These are phyloP conservation scores for Diceros bicornis DNA, from an alignment of 2,797 vertebrate species.

Conservation along the genomic window DNA sequence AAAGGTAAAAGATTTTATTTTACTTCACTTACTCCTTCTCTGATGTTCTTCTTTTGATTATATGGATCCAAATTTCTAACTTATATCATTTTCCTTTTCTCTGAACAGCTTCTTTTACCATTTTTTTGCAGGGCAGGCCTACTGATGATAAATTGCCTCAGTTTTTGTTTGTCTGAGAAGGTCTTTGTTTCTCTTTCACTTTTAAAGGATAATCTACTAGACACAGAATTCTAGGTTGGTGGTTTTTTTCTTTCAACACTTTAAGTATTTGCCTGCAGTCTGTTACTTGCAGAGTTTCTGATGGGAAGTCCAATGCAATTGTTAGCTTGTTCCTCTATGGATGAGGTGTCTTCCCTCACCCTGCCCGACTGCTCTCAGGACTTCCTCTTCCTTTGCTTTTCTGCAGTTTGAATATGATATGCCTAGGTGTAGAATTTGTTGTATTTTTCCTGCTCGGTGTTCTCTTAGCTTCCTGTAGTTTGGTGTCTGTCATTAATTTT, in stretches of 20 bases:
- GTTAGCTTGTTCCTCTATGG: neutral
- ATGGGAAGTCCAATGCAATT: neutral
- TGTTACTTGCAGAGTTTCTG: neutral
- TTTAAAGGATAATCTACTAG: neutral
- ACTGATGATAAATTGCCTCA: neutral
- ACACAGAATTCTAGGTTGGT: neutral
- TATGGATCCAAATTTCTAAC: neutral
- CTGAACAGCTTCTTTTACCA: neutral
- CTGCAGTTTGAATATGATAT: neutral
- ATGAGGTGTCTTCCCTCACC: neutral
- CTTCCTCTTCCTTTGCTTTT: constrained; percentile 9
- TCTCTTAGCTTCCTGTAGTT: neutral
- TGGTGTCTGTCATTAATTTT: neutral
- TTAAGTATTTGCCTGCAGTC: neutral
- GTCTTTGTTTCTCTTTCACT: neutral
- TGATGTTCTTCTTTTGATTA: neutral
- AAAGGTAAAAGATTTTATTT: neutral
- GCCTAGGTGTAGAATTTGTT: neutral
- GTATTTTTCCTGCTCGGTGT: neutral
- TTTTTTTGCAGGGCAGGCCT: neutral
- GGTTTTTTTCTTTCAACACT: neutral
- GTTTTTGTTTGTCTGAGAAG: neutral
- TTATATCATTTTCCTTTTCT: neutral
- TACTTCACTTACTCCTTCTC: neutral
- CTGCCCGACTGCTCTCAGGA: neutral